Conservation (phyloP, 2,113 vertebrate genomes). For the Amphiprion percula region DNA sequence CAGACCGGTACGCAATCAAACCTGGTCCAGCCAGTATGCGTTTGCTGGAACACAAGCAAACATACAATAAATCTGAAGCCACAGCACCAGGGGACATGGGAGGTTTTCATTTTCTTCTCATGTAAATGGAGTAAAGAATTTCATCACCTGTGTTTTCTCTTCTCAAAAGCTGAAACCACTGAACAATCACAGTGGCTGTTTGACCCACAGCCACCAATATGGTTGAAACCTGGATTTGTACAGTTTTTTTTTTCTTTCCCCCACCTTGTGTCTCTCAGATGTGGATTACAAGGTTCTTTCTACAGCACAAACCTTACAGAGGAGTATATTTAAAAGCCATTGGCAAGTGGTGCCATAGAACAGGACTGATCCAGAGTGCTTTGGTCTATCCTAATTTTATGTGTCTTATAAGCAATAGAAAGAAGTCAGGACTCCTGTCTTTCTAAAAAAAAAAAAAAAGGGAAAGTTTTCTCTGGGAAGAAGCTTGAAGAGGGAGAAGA, state of each 20-base stretch:
- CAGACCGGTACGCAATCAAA: slow-evolving; percentile 18
- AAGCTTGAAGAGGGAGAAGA: slow-evolving; percentile 18
- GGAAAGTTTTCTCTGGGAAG: slow-evolving; percentile 28
- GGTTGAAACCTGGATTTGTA: slow-evolving; percentile 48
- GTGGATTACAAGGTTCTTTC: slow-evolving; percentile 38
- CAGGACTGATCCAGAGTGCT: slow-evolving; percentile 63
- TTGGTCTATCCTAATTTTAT: slow-evolving; percentile 60
- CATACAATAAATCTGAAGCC: slow-evolving; percentile 16
- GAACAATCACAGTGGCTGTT: background rate
- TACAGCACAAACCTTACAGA: slow-evolving; percentile 57
- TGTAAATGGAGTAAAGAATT: slow-evolving; percentile 7
- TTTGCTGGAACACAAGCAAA: slow-evolving; percentile 20
- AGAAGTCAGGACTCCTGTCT: slow-evolving; percentile 50
- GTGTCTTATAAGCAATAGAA: slow-evolving; percentile 79
- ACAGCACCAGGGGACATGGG: slow-evolving; percentile 9
- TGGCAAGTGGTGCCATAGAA: slow-evolving; percentile 64
- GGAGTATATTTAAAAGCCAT: slow-evolving; percentile 76
- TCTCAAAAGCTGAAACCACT: slow-evolving; percentile 5
- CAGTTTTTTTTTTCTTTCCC: slow-evolving; percentile 1
- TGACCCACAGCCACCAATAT: background rate
- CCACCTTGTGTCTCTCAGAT: slow-evolving; percentile 15
- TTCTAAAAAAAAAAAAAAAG: background rate
- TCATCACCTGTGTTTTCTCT: background rate
- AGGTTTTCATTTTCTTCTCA: slow-evolving; percentile 14
- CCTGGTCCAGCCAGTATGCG: background rate